Conservation (phyloP, 2,888 invertebrate genomes). For the Dryobota labecula region DNA sequence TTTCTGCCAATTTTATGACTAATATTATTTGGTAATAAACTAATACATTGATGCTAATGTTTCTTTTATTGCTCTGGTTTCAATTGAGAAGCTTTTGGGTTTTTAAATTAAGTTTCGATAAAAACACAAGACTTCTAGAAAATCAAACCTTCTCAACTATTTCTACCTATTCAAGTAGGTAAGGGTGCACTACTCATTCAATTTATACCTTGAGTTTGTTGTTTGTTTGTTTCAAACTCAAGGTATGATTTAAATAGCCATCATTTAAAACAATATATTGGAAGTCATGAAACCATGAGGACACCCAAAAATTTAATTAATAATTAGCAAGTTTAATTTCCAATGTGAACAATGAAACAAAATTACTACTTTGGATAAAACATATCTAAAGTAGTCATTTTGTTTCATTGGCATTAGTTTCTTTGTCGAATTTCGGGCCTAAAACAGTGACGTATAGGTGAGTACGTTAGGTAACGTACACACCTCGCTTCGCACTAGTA, state of each 20-base stretch:
- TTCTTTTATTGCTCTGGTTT: conserved; percentile 7
- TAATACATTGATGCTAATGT: background rate
- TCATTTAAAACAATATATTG: background rate
- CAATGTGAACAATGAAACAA: background rate
- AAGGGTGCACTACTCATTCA: background rate
- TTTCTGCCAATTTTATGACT: background rate
- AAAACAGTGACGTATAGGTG: background rate
- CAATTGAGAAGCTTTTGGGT: background rate
- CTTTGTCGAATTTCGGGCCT: background rate
- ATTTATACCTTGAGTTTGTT: background rate
- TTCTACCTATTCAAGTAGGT: background rate
- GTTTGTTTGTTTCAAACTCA: background rate
- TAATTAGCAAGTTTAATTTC: background rate
- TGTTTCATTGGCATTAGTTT: no score
- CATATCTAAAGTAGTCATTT: no score
- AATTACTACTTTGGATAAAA: background rate
- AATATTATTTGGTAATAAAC: conserved; percentile 35
- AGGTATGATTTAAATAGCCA: background rate
- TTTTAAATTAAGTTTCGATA: background rate
- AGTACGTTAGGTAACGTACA: no score
- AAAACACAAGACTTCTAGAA: background rate
- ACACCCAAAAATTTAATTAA: background rate
- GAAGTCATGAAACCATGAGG: background rate
- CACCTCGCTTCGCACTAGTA: background rate
- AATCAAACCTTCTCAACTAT: background rate